Evolutionary conservation across 2,888 invertebrate species (phyloP), one percentile per base, ranked within the genome.

Genomic region (Augiades crinisus): DNA sequence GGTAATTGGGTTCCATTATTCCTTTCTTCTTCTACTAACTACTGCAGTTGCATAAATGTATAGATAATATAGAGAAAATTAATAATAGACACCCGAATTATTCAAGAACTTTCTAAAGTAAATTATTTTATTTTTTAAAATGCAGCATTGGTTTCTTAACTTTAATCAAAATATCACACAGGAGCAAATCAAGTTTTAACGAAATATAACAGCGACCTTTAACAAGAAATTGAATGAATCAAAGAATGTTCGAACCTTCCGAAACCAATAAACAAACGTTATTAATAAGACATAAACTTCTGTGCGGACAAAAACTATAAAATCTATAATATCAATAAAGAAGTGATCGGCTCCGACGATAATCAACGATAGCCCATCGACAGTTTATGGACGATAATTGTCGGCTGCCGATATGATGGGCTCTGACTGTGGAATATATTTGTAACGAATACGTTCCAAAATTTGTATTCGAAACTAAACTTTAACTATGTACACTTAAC

Each of bases 371-470:
- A 65, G 67, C 61, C 62, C 54, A 60, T 55, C 54, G 53, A 41
- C 64, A 57, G 74, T 85, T 87, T 86, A 87, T 84, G 75, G 84
- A 74, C 72, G 76, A 73, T 86, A 86, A 87, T 87, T 86, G 79
- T 81, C 75, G 77, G 75, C 78, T 81, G 77, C 79, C 79, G 78
- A 49, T 24, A 17, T 21, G 21, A 13, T 2, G 49, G 24, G 41
- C 17, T 13, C 49, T 33, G 30, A 49, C 41, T 12, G 4, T 10
- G 27, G 27, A 27, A 27, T 27, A 10, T 27, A 1, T 27, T 27
- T 10, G 27, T 10, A 27, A 4, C 19, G 19, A 19, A 19, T 19
- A 4, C 19, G 19, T 19, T 19, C 5, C 5, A 3, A 19, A 19
- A n/a, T n/a, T n/a, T n/a, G n/a, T n/a, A n/a, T n/a, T n/a, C n/a